phyloP scores from a whole-genome alignment of 2,113 vertebrate species.

The Triplophysa siluroides region DNA sequence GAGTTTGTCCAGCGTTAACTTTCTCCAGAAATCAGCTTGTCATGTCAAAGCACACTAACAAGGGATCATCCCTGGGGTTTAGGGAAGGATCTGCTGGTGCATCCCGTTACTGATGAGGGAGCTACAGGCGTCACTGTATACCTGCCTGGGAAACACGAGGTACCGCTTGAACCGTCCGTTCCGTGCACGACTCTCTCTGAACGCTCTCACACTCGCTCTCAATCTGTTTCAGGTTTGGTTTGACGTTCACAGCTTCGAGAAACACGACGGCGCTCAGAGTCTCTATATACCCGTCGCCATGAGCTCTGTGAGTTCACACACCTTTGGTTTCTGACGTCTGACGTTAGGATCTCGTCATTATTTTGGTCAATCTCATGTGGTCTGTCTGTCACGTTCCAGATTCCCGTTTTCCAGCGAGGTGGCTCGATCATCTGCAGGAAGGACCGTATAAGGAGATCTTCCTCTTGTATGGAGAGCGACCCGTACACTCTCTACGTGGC shows the following conservation, averaged over 20 bases:
- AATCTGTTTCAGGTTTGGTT: conserved; percentile 82
- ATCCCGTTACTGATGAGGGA: conserved; percentile 85
- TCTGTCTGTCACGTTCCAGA: conserved; percentile 63
- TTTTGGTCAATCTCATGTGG: too few species aligned
- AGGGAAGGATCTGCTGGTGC: conserved; percentile 85
- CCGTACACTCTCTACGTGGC: conserved; percentile 88
- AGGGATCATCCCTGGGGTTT: background rate
- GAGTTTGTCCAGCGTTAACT: conserved; percentile 55
- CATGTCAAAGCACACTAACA: background rate
- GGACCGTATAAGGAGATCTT: conserved; percentile 82
- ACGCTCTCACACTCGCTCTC: conserved; percentile 9
- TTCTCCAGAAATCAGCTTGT: background rate
- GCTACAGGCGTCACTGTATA: conserved; percentile 82
- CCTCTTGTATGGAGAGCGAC: conserved; percentile 84
- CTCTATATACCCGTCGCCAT: conserved; percentile 85
- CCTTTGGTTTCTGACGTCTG: background rate
- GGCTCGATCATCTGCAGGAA: conserved; percentile 86
- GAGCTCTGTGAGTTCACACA: conserved; percentile 56
- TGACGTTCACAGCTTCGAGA: conserved; percentile 82
- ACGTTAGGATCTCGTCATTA: too few species aligned
- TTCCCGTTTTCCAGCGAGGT: conserved; percentile 88
- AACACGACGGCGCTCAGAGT: conserved; percentile 81
- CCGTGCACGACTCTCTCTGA: background rate
- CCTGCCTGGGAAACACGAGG: conserved; percentile 86
- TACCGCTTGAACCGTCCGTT: conserved; percentile 40